Conservation (phyloP, 1,140 invertebrate species). For the Archegozetes longisetosus region DNA sequence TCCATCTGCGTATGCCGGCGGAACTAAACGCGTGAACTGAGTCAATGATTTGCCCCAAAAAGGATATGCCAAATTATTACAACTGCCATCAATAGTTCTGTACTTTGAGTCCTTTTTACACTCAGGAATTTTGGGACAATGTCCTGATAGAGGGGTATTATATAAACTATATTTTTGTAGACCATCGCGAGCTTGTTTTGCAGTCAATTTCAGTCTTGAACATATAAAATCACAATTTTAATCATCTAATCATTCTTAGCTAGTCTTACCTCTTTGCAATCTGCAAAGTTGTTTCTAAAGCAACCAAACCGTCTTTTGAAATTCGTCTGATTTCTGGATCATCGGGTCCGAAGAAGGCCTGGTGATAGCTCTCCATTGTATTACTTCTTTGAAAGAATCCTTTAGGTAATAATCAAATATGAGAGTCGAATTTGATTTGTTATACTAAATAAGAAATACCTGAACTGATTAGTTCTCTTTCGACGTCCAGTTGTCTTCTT, state of each 20-base stretch:
- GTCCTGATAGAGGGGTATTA: constrained; percentile 7
- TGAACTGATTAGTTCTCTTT: constrained; percentile 1
- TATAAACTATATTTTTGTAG: constrained; percentile 3
- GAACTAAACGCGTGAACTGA: constrained; percentile 27
- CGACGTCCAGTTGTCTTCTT: constrained; percentile 4
- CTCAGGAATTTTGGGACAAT: constrained; percentile 9
- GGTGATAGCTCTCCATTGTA: constrained; percentile 16
- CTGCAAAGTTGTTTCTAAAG: constrained; percentile 12
- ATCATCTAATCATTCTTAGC: too few relatives aligned
- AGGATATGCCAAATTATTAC: constrained; percentile 46
- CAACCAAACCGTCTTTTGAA: constrained; percentile 11
- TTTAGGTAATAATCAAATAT: too few relatives aligned
- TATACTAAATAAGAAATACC: neutral
- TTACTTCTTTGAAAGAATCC: constrained; percentile 11
- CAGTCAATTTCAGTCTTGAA: constrained; percentile 10
- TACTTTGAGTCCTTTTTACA: constrained; percentile 26
- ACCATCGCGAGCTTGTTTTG: constrained; percentile 15
- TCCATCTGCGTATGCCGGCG: constrained; percentile 29
- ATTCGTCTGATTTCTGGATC: constrained; percentile 10
- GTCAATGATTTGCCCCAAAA: constrained; percentile 32
- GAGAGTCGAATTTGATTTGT: too few relatives aligned
- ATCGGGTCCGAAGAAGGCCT: constrained; percentile 15
- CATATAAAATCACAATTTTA: neutral
- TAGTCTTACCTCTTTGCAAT: constrained; percentile 8
- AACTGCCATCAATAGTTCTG: constrained; percentile 49